Conservation (phyloP, 2,888 invertebrate genomes). For the Philopedon plagiatum region DNA sequence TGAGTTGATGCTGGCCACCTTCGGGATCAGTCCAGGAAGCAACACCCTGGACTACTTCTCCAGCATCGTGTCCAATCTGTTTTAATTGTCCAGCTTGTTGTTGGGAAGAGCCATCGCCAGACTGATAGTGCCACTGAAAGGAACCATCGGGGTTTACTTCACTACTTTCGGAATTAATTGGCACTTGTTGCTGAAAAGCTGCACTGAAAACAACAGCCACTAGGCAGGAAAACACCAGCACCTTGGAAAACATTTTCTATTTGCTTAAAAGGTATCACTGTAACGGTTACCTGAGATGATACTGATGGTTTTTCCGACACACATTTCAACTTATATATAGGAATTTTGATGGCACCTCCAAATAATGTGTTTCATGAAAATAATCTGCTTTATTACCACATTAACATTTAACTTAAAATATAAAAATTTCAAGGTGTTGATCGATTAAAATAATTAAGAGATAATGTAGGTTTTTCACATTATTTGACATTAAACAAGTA, state of each 20-base stretch:
- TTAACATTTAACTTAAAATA: neutral
- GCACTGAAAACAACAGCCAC: slow-evolving; percentile 30
- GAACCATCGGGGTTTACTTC: slow-evolving; percentile 38
- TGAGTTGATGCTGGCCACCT: slow-evolving; percentile 67
- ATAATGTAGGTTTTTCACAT: too few relatives aligned
- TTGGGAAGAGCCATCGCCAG: slow-evolving; percentile 74
- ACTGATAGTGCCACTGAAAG: slow-evolving; percentile 70
- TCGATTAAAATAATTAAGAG: neutral
- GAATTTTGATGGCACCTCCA: neutral
- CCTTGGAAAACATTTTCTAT: slow-evolving; percentile 16
- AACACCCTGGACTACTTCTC: slow-evolving; percentile 39
- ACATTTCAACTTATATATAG: neutral
- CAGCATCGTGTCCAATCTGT: slow-evolving; percentile 63
- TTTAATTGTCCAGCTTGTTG: slow-evolving; percentile 64
- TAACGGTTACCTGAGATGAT: neutral
- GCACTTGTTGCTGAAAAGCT: slow-evolving; percentile 22
- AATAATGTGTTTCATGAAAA: neutral
- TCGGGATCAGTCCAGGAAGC: slow-evolving; percentile 71
- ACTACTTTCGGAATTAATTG: slow-evolving; percentile 25
- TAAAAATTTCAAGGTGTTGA: neutral
- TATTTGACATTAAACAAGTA: neutral
- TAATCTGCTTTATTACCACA: neutral
- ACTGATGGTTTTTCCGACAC: neutral
- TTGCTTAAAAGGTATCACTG: neutral
- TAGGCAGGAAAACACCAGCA: slow-evolving; percentile 19